Evolutionary conservation across 2,888 invertebrate species (phyloP), one percentile per base, ranked within the genome.

Genomic region (Caenorhabditis sulstoni): DNA sequence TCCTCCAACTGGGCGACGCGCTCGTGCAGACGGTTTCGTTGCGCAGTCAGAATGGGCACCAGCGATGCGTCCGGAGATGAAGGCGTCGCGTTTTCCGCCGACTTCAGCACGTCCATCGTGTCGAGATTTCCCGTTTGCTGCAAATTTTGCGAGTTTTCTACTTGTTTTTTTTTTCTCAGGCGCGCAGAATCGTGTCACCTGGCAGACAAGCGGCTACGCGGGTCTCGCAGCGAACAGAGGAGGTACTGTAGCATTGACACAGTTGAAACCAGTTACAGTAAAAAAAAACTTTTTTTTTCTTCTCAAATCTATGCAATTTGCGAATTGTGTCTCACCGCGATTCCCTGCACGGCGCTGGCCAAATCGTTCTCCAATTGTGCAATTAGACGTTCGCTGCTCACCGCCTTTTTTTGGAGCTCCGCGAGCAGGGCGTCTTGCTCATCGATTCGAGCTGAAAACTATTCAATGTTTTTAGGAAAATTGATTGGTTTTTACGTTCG

Each of bases 21-120:
- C 65, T 83, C 82, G 37, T 80, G 77, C 85, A 92, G 92, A 44
- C 92, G 86, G 85, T 92, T 92, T 23, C 92, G 80, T 88, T 92
- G 92, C 73, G 92, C 91, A 73, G 92, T 91, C 16, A 92, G 90
- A 47, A 92, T 92, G 7, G 82, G 75, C 9, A 81, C 47, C 23
- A 86, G 62, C 4, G 81, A 73, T 4, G 79, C 74, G 23, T 78
- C 77, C 0, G 53, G 29, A 29, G n/a, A n/a, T n/a, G n/a, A n/a
- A n/a, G n/a, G n/a, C n/a, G n/a, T n/a, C n/a, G n/a, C n/a, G n/a
- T n/a, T n/a, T n/a, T n/a, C n/a, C n/a, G n/a, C n/a, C n/a, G n/a
- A n/a, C n/a, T n/a, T n/a, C n/a, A n/a, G 57, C 57, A 81, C 57
- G 8, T 82, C 81, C 4, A 70, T 61, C 4, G 81, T 81, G 12